Conservation (phyloP, 2,113 vertebrate genomes). For the Pelusios castaneus region DNA sequence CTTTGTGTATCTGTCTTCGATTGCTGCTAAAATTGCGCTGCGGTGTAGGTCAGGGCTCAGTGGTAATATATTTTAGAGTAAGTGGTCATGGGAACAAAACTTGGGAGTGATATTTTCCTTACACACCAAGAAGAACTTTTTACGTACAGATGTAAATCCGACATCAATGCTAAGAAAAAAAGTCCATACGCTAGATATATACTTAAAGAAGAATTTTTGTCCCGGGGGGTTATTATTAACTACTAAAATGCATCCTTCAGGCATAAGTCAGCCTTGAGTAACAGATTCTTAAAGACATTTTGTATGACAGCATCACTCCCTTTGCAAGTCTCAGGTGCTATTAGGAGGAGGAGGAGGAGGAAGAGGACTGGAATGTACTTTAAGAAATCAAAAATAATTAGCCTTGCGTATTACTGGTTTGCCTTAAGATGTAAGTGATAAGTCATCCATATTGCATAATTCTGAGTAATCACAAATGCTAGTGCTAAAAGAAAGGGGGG, state of each 20-base stretch:
- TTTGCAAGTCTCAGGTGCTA: constrained; percentile 59
- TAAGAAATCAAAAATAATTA: constrained; percentile 64
- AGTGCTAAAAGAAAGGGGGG: not conserved
- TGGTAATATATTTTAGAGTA: not conserved
- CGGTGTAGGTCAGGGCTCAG: not conserved
- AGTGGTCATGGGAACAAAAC: too few species aligned
- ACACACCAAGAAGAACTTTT: constrained; percentile 32
- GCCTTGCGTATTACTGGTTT: constrained; percentile 65
- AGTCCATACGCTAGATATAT: constrained; percentile 38
- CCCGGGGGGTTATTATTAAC: too few species aligned
- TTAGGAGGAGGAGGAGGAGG: constrained; percentile 35
- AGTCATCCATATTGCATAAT: not conserved
- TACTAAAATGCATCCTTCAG: constrained; percentile 59
- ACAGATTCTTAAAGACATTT: constrained; percentile 68
- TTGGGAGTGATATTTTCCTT: constrained; percentile 44
- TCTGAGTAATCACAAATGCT: not conserved
- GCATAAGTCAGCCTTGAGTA: constrained; percentile 52
- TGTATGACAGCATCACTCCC: constrained; percentile 68
- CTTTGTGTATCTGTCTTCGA: too few species aligned
- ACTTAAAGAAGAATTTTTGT: too few species aligned
- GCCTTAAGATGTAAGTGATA: constrained; percentile 58
- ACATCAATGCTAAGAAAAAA: constrained; percentile 43
- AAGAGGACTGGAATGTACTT: constrained; percentile 22
- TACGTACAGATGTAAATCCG: constrained; percentile 57
- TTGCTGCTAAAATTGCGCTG: too few species aligned